These are phyloP conservation scores for Nyctibius bracteatus DNA, from an alignment of 2,113 vertebrate species.

Conservation along the genomic window DNA sequence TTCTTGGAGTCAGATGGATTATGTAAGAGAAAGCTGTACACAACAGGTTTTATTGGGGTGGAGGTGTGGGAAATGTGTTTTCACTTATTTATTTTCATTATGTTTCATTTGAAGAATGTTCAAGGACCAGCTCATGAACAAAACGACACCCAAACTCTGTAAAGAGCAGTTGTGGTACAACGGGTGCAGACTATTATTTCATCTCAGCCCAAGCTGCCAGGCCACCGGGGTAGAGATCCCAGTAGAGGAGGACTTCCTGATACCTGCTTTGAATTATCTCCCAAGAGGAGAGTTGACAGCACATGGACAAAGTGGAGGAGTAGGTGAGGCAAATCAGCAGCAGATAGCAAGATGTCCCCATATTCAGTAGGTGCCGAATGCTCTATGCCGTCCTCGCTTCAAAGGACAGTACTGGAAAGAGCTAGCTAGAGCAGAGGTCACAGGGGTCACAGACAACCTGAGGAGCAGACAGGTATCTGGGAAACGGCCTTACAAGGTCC, in stretches of 20 bases:
- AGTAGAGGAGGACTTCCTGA: not conserved
- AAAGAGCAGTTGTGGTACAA: not conserved
- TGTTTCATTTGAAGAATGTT: not conserved
- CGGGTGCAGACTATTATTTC: not conserved
- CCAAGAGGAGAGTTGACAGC: not conserved
- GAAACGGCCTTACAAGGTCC: not conserved
- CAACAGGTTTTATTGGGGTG: conserved; percentile 10
- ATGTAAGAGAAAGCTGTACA: not conserved
- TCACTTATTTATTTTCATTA: not conserved
- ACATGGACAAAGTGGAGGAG: not conserved
- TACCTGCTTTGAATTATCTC: not conserved
- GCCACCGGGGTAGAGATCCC: not conserved
- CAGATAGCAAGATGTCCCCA: not conserved
- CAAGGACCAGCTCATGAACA: not conserved
- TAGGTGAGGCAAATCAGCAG: not conserved
- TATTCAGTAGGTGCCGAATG: not conserved
- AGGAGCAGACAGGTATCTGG: not conserved
- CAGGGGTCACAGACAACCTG: not conserved
- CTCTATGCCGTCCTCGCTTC: not conserved
- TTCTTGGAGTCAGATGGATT: conserved; percentile 35
- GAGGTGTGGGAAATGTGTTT: conserved; percentile 20
- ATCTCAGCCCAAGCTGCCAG: not conserved
- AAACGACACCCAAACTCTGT: not conserved
- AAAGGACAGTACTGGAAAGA: not conserved
- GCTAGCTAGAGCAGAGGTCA: not conserved